phyloP scores from a whole-genome alignment of 2,888 invertebrate genomes.

The Lomographa bimaculata region DNA sequence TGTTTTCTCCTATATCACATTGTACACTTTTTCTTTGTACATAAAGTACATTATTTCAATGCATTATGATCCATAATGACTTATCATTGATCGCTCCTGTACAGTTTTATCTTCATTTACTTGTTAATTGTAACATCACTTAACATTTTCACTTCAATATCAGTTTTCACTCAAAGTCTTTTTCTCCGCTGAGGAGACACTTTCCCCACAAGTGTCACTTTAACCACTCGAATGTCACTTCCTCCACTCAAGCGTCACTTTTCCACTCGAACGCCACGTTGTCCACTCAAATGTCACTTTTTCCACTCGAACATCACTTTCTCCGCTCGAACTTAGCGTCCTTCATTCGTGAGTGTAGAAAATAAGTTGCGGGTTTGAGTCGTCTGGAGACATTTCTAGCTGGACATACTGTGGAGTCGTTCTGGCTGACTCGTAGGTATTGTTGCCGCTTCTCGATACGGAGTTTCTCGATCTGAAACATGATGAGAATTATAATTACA shows the following conservation, averaged over 20 bases:
- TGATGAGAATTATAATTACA: too few species aligned
- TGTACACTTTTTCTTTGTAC: neutral
- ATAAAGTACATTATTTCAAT: too few species aligned
- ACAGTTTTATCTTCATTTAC: too few species aligned
- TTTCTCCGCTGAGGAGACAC: too few species aligned
- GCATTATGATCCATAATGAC: too few species aligned
- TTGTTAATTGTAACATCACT: too few species aligned
- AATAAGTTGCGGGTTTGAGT: conserved; percentile 91
- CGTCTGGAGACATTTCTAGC: conserved; percentile 74
- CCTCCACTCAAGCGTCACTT: neutral
- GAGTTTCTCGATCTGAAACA: conserved; percentile 80
- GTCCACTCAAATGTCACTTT: too few species aligned
- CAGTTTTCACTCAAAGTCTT: conserved; percentile 3
- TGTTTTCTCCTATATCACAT: neutral
- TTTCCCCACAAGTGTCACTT: neutral
- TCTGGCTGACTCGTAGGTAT: conserved; percentile 72
- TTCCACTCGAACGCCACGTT: too few species aligned
- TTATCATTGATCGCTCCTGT: too few species aligned
- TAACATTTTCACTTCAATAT: neutral
- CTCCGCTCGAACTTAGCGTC: neutral
- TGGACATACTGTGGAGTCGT: conserved; percentile 77
- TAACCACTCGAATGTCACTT: conserved; percentile 5
- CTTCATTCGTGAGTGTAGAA: conserved; percentile 90
- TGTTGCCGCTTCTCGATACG: conserved; percentile 67
- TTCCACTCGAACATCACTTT: too few species aligned